A percentile compares a stretch with the other conserved stretches of the same genome.
Evolutionary conservation across 2,888 invertebrate genomes (phyloP).

Genomic region (Hypena proboscidalis): DNA sequence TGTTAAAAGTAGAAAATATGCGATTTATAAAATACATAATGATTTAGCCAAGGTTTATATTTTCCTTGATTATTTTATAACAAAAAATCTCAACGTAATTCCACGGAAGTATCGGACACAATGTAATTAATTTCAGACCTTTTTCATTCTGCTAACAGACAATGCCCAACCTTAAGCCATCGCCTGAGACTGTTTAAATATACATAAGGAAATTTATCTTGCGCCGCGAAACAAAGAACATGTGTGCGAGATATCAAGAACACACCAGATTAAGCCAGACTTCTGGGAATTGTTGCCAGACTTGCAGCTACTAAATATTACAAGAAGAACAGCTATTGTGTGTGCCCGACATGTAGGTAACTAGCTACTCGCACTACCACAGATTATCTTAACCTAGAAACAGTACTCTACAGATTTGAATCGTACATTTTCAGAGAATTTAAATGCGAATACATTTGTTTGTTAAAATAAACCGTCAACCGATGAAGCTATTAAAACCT

Average conservation of each 20-base stretch:
- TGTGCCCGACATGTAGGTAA: constrained; percentile 26
- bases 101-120: too few relatives aligned
- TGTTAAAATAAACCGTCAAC: background rate
- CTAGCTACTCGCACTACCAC: constrained; percentile 9
- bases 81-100: too few relatives aligned
- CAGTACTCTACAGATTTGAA: background rate
- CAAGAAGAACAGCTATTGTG: constrained; percentile 35
- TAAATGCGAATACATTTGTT: background rate
- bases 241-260: constrained; percentile 38
- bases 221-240: constrained; percentile 35
- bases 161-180: constrained; percentile 1
- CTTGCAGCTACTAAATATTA: constrained; percentile 40
- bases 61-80: too few relatives aligned
- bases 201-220: constrained; percentile 28
- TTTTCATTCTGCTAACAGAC: background rate
- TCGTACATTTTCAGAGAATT: background rate
- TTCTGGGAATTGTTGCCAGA: constrained; percentile 39
- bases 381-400: constrained; percentile 29
- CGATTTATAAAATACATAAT: too few relatives aligned
- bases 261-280: constrained; percentile 39
- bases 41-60: too few relatives aligned
- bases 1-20: too few relatives aligned
- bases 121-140: too few relatives aligned
- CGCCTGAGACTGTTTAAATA: constrained; percentile 20
- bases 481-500: too few relatives aligned